Percentiles rank a stretch among this genome's conserved stretches.
These are phyloP conservation scores for Acromyrmex charruanus DNA, from an alignment of 1,140 invertebrate genomes.

Conservation along the genomic window DNA sequence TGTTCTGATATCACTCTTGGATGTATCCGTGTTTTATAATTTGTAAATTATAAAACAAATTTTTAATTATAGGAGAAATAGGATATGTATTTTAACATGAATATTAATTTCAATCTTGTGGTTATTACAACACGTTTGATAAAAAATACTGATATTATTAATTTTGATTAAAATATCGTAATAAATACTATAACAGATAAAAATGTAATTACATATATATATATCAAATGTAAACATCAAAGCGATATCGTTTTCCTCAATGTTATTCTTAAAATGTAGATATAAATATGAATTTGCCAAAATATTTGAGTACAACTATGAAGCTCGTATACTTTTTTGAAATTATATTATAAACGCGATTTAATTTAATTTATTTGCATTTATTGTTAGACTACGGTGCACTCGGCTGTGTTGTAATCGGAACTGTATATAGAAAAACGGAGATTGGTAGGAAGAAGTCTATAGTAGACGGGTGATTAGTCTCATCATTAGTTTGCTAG, in stretches of 20 bases:
- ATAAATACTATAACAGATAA: neutral
- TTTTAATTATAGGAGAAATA: neutral
- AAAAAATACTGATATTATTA: neutral
- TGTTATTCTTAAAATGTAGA: neutral
- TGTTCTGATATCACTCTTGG: conserved; percentile 30
- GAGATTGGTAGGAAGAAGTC: conserved; percentile 61
- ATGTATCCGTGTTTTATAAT: conserved; percentile 40
- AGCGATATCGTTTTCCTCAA: neutral
- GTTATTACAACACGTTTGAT: neutral
- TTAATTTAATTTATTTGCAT: neutral
- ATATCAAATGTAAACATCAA: neutral
- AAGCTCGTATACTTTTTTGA: neutral
- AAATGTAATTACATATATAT: neutral
- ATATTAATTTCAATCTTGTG: neutral
- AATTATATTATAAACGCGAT: neutral
- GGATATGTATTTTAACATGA: neutral
- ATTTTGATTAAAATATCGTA: neutral
- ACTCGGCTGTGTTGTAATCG: neutral
- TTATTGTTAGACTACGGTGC: neutral
- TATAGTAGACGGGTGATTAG: conserved; percentile 64
- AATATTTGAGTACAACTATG: neutral
- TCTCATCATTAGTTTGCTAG: conserved; percentile 58
- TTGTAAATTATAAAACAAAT: neutral
- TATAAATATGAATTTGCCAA: neutral
- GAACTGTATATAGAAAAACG: conserved; percentile 36